Conservation (phyloP, 2,113 vertebrate genomes). For the Alligator mississippiensis region DNA sequence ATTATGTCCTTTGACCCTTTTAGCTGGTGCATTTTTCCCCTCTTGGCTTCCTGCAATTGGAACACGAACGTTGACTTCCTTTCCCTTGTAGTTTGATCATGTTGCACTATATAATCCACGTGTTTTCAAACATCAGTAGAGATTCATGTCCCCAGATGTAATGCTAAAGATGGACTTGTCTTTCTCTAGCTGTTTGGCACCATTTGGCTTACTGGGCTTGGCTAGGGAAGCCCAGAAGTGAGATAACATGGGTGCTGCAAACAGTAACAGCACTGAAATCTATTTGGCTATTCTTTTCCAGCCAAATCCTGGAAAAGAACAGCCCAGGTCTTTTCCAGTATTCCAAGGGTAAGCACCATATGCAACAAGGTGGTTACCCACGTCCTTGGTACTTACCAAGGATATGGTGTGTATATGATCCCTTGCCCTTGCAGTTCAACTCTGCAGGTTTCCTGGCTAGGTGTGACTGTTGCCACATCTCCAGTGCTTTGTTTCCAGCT, state of each 20-base stretch:
- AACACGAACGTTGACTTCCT: background rate
- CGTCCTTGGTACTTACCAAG: too few relatives aligned
- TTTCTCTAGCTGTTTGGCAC: background rate
- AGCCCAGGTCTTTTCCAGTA: too few relatives aligned
- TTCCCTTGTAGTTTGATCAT: too few relatives aligned
- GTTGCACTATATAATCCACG: too few relatives aligned
- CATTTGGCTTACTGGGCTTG: background rate
- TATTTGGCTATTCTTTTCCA: background rate
- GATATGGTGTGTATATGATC: too few relatives aligned
- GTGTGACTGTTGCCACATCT: background rate
- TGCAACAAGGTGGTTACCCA: too few relatives aligned
- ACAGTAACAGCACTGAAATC: background rate
- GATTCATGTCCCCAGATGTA: too few relatives aligned
- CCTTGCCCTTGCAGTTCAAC: background rate
- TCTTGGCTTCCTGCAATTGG: background rate
- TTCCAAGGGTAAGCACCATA: too few relatives aligned
- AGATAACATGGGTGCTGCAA: background rate
- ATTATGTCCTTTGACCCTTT: rapidly evolving
- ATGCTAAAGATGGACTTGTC: too few relatives aligned
- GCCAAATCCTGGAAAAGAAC: too few relatives aligned
- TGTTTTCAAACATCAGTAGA: too few relatives aligned
- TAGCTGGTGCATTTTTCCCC: background rate
- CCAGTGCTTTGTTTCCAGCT: background rate
- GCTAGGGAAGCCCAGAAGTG: background rate
- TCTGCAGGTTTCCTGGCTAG: background rate